Conservation (phyloP, 2,888 invertebrate genomes). For the Amphipoea oculea region DNA sequence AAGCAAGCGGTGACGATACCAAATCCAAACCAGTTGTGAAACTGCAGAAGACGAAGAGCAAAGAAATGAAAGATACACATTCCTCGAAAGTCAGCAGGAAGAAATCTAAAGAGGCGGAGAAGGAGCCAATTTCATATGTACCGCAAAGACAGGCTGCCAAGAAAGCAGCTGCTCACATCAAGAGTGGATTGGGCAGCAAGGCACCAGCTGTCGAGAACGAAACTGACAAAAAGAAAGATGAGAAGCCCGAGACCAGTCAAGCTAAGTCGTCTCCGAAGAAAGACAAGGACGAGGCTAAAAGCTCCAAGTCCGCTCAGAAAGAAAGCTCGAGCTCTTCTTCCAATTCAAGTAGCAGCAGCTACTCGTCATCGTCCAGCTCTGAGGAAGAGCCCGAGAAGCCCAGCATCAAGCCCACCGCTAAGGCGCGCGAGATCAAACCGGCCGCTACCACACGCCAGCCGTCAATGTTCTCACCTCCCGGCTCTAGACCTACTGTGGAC, state of each 20-base stretch:
- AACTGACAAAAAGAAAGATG: slow-evolving; percentile 83
- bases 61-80: slow-evolving; percentile 82
- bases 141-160: slow-evolving; percentile 97
- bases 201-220: slow-evolving; percentile 84
- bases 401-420: slow-evolving; percentile 82
- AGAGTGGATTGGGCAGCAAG: slow-evolving; percentile 93
- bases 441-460: slow-evolving; percentile 76
- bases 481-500: slow-evolving; percentile 91
- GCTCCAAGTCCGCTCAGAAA: slow-evolving; percentile 76
- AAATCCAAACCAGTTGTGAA: slow-evolving; percentile 79
- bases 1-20: slow-evolving; percentile 78
- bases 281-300: slow-evolving; percentile 87
- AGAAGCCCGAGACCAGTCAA: slow-evolving; percentile 74
- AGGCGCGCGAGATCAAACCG: slow-evolving; percentile 86
- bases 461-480: slow-evolving; percentile 86
- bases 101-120: slow-evolving; percentile 91
- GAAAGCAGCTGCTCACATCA: slow-evolving; percentile 97
- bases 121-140: slow-evolving; percentile 94
- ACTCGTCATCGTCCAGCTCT: slow-evolving; percentile 91
- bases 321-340: slow-evolving; percentile 90
- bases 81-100: slow-evolving; percentile 86
- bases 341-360: slow-evolving; percentile 89
- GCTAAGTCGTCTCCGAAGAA: slow-evolving; percentile 84
- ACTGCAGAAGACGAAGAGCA: slow-evolving; percentile 83
- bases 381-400: slow-evolving; percentile 90